phyloP scores from a whole-genome alignment of 1,140 invertebrate genomes.

The Drosophila nigromelanica region DNA sequence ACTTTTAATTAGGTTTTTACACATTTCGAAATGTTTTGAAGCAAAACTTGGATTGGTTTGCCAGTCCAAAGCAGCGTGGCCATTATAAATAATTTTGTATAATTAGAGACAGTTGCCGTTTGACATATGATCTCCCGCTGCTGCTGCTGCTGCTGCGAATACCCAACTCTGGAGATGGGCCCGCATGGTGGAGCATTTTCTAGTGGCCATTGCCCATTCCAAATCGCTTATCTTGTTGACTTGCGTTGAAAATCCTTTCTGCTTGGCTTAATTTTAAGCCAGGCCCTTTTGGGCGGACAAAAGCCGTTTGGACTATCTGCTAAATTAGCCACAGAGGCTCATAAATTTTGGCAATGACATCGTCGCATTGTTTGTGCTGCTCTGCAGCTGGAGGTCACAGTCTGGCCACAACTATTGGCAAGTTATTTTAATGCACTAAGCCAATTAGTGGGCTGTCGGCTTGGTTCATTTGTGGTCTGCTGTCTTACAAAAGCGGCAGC shows the following conservation, averaged over 20 bases:
- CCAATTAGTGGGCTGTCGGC: conserved; percentile 70
- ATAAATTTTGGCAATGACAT: conserved; percentile 77
- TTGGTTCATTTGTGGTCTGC: conserved; percentile 71
- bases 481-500: neutral
- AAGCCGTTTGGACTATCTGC: conserved; percentile 65
- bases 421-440: conserved; percentile 82
- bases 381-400: conserved; percentile 20
- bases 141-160: neutral
- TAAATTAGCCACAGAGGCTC: conserved; percentile 78
- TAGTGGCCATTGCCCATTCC: neutral
- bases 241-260: conserved; percentile 55
- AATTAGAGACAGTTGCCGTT: conserved; percentile 78
- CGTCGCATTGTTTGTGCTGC: conserved; percentile 56
- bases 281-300: conserved; percentile 53
- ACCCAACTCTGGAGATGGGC: neutral
- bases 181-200: neutral
- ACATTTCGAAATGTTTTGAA: conserved; percentile 55
- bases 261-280: conserved; percentile 62
- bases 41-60: conserved; percentile 45
- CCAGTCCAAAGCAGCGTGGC: conserved; percentile 35
- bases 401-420: conserved; percentile 75
- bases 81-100: conserved; percentile 82
- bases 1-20: conserved; percentile 82
- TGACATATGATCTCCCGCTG: conserved; percentile 59
- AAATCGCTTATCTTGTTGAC: conserved; percentile 43